Conservation (phyloP, 1,140 invertebrate species). For the Pachyrhynchus sulphureomaculatus region DNA sequence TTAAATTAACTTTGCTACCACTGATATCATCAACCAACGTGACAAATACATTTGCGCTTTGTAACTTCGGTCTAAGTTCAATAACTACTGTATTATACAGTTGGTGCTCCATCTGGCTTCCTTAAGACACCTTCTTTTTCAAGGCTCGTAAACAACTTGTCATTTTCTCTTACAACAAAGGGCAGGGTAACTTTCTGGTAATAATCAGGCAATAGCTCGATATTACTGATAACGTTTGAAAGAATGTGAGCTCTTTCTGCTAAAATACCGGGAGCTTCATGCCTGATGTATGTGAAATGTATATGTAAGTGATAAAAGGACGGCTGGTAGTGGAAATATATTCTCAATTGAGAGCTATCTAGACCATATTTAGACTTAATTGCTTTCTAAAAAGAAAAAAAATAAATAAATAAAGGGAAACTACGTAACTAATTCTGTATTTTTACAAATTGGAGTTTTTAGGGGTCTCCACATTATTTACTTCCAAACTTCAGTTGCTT, state of each 20-base stretch:
- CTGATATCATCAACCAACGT: slow-evolving; percentile 51
- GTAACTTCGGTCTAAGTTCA: slow-evolving; percentile 56
- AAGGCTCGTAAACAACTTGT: slow-evolving; percentile 57
- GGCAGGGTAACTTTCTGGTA: slow-evolving; percentile 80
- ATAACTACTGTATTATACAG: slow-evolving; percentile 53
- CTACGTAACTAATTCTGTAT: too few species aligned
- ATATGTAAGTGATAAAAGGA: slow-evolving; percentile 96
- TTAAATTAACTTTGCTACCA: slow-evolving; percentile 40
- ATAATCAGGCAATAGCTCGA: slow-evolving; percentile 79
- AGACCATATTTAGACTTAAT: slow-evolving; percentile 82
- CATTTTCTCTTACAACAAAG: slow-evolving; percentile 67
- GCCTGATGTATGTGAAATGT: slow-evolving; percentile 85
- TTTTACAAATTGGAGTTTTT: too few species aligned
- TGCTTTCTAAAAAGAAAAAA: slow-evolving; percentile 59
- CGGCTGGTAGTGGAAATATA: slow-evolving; percentile 95
- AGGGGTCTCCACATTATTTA: too few species aligned
- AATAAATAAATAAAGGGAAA: too few species aligned
- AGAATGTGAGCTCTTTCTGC: slow-evolving; percentile 85
- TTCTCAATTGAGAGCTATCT: slow-evolving; percentile 68
- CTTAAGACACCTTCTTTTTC: slow-evolving; percentile 51
- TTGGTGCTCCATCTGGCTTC: slow-evolving; percentile 32
- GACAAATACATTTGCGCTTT: slow-evolving; percentile 60
- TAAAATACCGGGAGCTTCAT: slow-evolving; percentile 75
- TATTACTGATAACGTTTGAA: slow-evolving; percentile 86
- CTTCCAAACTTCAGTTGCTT: too few species aligned